These are phyloP conservation scores for Oryzaephilus surinamensis DNA, from an alignment of 1,140 invertebrate genomes.

Conservation along the genomic window DNA sequence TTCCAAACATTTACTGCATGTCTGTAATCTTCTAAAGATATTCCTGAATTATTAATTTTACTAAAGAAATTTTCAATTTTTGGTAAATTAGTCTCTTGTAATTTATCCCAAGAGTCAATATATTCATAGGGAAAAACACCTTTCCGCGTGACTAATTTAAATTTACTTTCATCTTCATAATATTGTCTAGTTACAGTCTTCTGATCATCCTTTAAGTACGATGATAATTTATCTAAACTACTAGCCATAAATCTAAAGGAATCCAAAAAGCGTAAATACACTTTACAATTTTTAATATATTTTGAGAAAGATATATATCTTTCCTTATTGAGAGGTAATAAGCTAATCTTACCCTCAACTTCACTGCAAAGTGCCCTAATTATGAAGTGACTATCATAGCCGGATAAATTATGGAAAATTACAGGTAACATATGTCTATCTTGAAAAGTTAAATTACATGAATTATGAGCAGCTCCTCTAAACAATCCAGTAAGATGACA, in stretches of 20 bases:
- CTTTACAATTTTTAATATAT: slow-evolving; percentile 4
- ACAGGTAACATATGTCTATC: slow-evolving; percentile 20
- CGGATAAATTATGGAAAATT: slow-evolving; percentile 16
- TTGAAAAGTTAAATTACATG: slow-evolving; percentile 33
- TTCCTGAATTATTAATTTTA: slow-evolving; percentile 21
- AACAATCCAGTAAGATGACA: slow-evolving; percentile 29
- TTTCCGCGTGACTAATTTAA: slow-evolving; percentile 26
- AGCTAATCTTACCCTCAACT: slow-evolving; percentile 3
- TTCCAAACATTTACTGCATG: slow-evolving; percentile 37
- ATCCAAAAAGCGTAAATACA: slow-evolving; percentile 18
- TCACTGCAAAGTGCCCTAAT: slow-evolving; percentile 9
- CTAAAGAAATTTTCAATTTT: slow-evolving; percentile 30
- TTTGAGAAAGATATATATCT: slow-evolving; percentile 18
- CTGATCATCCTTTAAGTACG: slow-evolving; percentile 2
- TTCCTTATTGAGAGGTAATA: slow-evolving; percentile 18
- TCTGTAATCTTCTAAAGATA: slow-evolving; percentile 31
- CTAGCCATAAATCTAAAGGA: slow-evolving; percentile 16
- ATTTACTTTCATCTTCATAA: slow-evolving; percentile 14
- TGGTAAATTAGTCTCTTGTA: slow-evolving; percentile 28
- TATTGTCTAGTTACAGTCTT: not conserved
- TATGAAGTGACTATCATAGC: slow-evolving; percentile 17
- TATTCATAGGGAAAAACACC: slow-evolving; percentile 31
- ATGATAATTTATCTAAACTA: slow-evolving; percentile 13
- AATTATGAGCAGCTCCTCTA: slow-evolving; percentile 30
- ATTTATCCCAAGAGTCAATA: slow-evolving; percentile 22